Conservation (phyloP, 2,888 invertebrate genomes). For the Stegophylla sp. region DNA sequence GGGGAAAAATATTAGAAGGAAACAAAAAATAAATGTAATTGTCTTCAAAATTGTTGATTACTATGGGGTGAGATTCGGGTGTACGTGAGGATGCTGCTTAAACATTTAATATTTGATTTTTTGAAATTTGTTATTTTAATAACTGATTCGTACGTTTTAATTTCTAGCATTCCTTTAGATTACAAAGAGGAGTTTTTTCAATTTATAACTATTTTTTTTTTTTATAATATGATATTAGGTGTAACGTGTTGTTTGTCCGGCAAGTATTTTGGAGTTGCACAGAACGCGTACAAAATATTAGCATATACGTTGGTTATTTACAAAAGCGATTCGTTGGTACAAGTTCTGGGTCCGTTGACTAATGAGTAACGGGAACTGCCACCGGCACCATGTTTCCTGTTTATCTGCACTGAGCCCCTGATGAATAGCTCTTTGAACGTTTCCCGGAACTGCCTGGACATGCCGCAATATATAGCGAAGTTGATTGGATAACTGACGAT, state of each 20-base stretch:
- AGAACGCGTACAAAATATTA: neutral
- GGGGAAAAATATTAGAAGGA: too few relatives aligned
- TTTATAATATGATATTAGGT: neutral
- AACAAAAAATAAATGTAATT: too few relatives aligned
- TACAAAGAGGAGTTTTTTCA: too few relatives aligned
- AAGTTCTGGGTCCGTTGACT: conserved; percentile 82
- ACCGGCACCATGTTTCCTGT: conserved; percentile 71
- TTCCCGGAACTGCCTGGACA: conserved; percentile 92
- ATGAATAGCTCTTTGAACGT: conserved; percentile 88
- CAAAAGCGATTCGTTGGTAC: conserved; percentile 83
- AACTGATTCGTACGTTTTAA: too few relatives aligned
- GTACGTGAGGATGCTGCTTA: too few relatives aligned
- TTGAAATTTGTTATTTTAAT: too few relatives aligned
- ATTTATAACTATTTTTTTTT: too few relatives aligned
- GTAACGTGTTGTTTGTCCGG: neutral
- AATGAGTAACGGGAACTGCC: conserved; percentile 80
- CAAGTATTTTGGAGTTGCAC: neutral
- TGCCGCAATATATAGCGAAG: conserved; percentile 94
- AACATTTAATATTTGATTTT: too few relatives aligned
- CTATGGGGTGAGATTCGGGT: too few relatives aligned
- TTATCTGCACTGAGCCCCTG: conserved; percentile 68
- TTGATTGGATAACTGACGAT: conserved; percentile 90
- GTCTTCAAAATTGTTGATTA: too few relatives aligned
- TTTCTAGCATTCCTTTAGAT: too few relatives aligned
- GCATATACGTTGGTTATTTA: conserved; percentile 64